These are phyloP conservation scores for Hemicordylus capensis DNA, from an alignment of 2,113 vertebrate genomes.

Conservation along the genomic window DNA sequence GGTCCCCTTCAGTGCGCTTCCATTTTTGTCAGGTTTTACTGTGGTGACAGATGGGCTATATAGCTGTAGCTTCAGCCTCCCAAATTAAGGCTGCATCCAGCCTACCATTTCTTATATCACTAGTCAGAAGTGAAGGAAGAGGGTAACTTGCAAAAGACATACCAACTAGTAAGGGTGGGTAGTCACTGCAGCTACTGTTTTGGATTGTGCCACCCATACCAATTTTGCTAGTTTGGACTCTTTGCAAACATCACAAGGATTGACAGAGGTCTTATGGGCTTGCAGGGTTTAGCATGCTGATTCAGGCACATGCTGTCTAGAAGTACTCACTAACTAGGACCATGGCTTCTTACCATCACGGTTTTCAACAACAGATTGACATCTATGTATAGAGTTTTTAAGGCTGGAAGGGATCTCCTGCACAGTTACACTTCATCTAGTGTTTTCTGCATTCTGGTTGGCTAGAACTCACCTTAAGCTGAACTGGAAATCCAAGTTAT, in stretches of 20 bases:
- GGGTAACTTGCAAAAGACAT: neutral
- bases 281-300: neutral
- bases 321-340: neutral
- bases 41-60: rapidly evolving
- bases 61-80: rapidly evolving
- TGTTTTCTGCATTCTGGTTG: slow-evolving; percentile 33
- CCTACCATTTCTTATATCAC: neutral
- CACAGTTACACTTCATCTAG: neutral
- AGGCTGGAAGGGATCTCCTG: neutral
- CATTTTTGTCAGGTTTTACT: neutral
- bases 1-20: neutral
- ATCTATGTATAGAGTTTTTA: neutral
- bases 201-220: neutral
- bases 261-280: neutral
- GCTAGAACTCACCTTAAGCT: neutral
- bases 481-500: neutral
- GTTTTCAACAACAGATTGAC: neutral
- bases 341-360: neutral
- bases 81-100: neutral
- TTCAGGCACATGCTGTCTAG: neutral
- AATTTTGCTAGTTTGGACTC: too few species aligned
- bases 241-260: neutral
- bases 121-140: neutral
- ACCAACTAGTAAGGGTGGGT: neutral
- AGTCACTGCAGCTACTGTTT: neutral